Conservation (phyloP, 1,140 invertebrate species). For the Cotesia chilonis region DNA sequence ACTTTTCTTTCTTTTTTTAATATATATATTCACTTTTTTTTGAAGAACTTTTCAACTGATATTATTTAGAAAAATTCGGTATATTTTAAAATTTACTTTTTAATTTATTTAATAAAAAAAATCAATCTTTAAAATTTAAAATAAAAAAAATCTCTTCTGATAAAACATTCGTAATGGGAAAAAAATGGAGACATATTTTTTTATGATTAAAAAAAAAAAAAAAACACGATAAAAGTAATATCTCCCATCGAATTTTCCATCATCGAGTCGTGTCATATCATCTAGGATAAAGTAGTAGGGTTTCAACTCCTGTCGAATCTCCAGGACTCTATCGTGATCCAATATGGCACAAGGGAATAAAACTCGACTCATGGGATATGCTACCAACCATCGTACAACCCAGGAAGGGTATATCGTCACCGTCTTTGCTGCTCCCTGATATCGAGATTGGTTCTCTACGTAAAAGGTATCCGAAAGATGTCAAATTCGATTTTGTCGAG, state of each 20-base stretch:
- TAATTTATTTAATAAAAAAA: no score
- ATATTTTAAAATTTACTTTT: no score
- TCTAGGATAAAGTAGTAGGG: not conserved
- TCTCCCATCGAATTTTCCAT: conserved; percentile 1
- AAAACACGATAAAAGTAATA: not conserved
- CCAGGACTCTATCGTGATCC: conserved; percentile 30
- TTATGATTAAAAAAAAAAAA: no score
- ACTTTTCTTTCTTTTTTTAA: conserved; percentile 3
- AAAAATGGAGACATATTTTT: no score
- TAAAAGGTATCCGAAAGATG: not conserved
- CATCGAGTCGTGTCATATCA: conserved; percentile 5
- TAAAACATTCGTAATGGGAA: no score
- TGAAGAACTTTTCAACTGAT: no score
- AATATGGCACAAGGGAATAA: conserved; percentile 37
- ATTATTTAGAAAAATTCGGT: no score
- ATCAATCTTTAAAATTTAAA: no score
- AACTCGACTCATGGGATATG: conserved; percentile 34
- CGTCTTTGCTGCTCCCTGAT: conserved; percentile 25
- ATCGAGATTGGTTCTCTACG: conserved; percentile 28
- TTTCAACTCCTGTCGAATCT: conserved; percentile 27
- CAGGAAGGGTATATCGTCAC: conserved; percentile 19
- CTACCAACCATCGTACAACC: conserved; percentile 28
- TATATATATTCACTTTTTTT: not conserved
- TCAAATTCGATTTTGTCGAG: conserved; percentile 14
- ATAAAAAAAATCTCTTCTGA: no score